Evolutionary conservation across 2,888 invertebrate species (phyloP), one percentile per base, ranked within the genome.

Genomic region (Germaria angustata): DNA sequence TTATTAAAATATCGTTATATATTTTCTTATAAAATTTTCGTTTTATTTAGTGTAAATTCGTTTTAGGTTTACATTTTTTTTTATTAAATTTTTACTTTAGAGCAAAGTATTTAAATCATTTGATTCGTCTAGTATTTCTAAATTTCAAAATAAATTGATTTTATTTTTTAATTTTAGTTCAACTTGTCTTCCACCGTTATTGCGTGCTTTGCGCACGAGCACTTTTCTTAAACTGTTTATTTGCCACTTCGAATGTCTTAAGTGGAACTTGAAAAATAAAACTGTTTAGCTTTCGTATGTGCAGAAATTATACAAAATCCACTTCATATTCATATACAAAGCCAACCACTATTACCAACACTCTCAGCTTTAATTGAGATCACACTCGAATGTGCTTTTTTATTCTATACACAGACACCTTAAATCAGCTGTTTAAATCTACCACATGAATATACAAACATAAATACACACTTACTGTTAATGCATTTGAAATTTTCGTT

Each of bases 221-320:
- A 88, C 88, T 88, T 88, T 88, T 87, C 87, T 87, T 87, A 87
- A 87, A 88, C 88, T 88, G 87, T 86, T 86, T 71, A 49, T 84
- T 85, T 84, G 85, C 81, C 83, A 84, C 81, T 84, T 86, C 79
- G 84, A 85, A 84, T 84, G 85, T 85, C 85, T 85, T 85, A 85
- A 86, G 86, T 87, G 86, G 86, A 87, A 86, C 87, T 82, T 86
- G 78, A 75, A 55, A 68, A 73, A 34, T 17, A 51, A 32, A 57
- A 44, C 53, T 34, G 55, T 68, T 71, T 66, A 71, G 79, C 79
- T 76, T 76, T 79, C 63, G 75, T 76, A 28, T 79, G 82, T 9
- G 59, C 82, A 82, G 69, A 82, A 75, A 78, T 81, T 68, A 73
- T 72, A 78, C 78, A 73, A 81, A 77, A 79, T 76, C 79, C 79